Conservation (phyloP, 2,113 vertebrate species). For the Mesembrinibis cayennensis region DNA sequence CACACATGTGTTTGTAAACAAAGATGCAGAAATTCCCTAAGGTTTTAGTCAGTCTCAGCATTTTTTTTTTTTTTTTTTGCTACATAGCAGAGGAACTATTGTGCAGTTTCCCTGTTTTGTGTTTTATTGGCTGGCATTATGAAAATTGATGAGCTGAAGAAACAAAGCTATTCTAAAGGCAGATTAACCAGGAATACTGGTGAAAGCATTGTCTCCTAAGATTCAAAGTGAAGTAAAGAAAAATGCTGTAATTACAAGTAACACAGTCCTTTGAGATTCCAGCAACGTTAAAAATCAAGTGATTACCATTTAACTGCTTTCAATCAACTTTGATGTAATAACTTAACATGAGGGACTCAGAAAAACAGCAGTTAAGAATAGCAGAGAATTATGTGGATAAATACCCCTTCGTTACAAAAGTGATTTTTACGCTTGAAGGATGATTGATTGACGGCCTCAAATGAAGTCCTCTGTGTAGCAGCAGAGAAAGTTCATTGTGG, state of each 20-base stretch:
- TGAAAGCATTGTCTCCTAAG: not conserved
- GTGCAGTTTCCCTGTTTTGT: not conserved
- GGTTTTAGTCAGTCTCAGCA: not conserved
- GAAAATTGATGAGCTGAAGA: slow-evolving; percentile 17
- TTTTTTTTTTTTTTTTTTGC: too few species aligned
- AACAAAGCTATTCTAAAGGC: slow-evolving; percentile 31
- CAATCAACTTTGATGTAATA: slow-evolving; percentile 49
- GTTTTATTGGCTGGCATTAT: not conserved
- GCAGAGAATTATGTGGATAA: not conserved
- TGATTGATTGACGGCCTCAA: not conserved
- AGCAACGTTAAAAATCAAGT: slow-evolving; percentile 32
- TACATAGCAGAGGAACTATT: not conserved
- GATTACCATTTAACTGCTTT: slow-evolving; percentile 51
- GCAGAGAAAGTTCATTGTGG: not conserved
- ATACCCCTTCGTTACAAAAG: not conserved
- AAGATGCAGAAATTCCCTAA: not conserved
- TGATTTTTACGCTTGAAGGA: not conserved
- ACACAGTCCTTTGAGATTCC: slow-evolving; percentile 37
- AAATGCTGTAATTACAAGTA: slow-evolving; percentile 53
- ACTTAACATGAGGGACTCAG: not conserved
- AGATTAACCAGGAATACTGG: not conserved
- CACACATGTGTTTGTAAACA: slow-evolving; percentile 20
- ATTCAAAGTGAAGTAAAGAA: slow-evolving; percentile 21
- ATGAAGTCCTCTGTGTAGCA: not conserved
- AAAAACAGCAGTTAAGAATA: slow-evolving; percentile 36